A percentile compares a stretch with the other conserved stretches of the same genome.
Conservation (phyloP, 37 sponge, comb jelly and placozoan genomes). For the Axinella damicornis region DNA sequence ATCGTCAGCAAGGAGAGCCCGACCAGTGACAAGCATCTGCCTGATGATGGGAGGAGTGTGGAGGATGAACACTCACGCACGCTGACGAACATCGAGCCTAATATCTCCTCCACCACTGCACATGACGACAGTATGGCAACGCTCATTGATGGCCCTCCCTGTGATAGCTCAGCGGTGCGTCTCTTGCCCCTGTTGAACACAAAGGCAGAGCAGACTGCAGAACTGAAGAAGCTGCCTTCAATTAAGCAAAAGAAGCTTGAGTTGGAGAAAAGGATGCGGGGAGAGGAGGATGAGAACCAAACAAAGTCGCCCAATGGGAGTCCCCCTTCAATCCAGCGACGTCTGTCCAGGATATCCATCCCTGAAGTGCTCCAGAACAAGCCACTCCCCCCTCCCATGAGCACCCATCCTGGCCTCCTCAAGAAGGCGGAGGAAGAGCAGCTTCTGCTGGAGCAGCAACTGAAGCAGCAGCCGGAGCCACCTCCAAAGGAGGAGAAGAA, state of each 20-base stretch:
- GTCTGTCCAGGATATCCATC: no score
- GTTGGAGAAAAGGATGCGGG: neutral
- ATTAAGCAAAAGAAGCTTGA: neutral
- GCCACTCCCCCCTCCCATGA: conserved; percentile 44
- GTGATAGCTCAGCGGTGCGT: neutral
- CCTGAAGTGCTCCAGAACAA: neutral
- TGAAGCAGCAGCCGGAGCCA: no score
- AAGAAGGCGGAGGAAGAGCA: neutral
- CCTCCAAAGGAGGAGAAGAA: no score
- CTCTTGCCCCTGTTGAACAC: neutral
- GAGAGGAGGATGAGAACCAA: neutral
- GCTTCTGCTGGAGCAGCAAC: no score
- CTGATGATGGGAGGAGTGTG: no score
- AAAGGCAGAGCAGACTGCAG: neutral
- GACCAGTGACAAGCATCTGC: no score
- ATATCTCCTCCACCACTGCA: no score
- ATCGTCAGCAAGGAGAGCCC: no score
- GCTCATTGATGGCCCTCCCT: no score
- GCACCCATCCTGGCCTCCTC: conserved; percentile 35
- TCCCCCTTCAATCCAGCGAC: neutral
- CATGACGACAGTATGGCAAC: no score
- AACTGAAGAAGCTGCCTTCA: conserved; percentile 12
- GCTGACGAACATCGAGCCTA: no score
- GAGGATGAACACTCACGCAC: no score
- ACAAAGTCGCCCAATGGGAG: neutral